Conservation (phyloP, 2,113 vertebrate genomes). For the Empidonax traillii region DNA sequence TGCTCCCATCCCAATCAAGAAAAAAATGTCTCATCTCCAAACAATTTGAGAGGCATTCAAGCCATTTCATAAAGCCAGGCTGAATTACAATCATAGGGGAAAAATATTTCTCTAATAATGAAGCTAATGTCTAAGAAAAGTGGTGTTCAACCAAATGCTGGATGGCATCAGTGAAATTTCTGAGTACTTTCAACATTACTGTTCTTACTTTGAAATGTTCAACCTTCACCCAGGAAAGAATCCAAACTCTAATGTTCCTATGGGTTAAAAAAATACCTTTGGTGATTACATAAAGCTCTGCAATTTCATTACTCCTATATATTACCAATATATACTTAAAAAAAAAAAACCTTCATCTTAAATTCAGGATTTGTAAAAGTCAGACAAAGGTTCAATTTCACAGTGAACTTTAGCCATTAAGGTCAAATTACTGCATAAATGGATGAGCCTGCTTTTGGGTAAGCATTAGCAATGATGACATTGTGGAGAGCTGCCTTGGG, state of each 20-base stretch:
- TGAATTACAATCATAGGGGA: neutral
- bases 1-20: neutral
- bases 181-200: neutral
- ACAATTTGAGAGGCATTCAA: neutral
- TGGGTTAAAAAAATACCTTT: neutral
- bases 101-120: neutral
- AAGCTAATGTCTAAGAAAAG: neutral
- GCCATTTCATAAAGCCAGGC: neutral
- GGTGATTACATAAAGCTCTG: neutral
- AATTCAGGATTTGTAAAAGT: constrained; percentile 14
- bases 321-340: neutral
- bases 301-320: neutral
- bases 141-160: neutral
- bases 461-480: neutral
- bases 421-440: constrained; percentile 7
- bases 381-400: neutral
- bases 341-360: neutral
- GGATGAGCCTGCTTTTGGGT: neutral
- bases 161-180: neutral
- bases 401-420: constrained; percentile 19
- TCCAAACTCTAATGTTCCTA: neutral
- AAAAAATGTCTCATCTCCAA: neutral
- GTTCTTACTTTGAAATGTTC: neutral
- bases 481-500: neutral
- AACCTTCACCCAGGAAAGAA: neutral